A percentile compares a stretch with the other conserved stretches of the same genome.
Evolutionary conservation across 2,797 vertebrate genomes (phyloP).

Genomic region (Silurus aristotelis): DNA sequence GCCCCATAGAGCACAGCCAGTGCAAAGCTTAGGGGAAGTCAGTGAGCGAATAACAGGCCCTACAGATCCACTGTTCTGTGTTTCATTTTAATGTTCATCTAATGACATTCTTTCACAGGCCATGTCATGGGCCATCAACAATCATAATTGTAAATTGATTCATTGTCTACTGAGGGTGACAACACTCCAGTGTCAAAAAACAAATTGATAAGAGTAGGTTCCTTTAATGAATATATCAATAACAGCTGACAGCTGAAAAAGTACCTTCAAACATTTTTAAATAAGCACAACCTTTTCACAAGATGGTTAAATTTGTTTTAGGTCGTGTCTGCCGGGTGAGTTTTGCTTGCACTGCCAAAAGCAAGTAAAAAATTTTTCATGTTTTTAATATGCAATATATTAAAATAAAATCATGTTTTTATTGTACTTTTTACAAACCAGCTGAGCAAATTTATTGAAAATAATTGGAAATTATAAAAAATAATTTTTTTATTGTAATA

Average conservation of each 20-base stretch:
- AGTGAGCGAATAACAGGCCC: slow-evolving; percentile 50
- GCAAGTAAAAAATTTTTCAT: slow-evolving; percentile 49
- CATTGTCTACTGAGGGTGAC: slow-evolving; percentile 82
- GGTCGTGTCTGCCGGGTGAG: slow-evolving; percentile 56
- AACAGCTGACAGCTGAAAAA: slow-evolving; percentile 83
- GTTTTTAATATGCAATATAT: slow-evolving; percentile 26
- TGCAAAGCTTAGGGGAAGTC: slow-evolving; percentile 31
- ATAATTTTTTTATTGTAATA: neutral
- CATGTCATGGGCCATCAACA: slow-evolving; percentile 86
- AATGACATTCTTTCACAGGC: slow-evolving; percentile 82
- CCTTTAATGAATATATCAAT: slow-evolving; percentile 86
- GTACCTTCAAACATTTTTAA: slow-evolving; percentile 75
- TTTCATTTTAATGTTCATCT: slow-evolving; percentile 86
- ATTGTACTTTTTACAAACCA: slow-evolving; percentile 17
- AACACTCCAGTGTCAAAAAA: slow-evolving; percentile 77
- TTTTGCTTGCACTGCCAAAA: slow-evolving; percentile 54
- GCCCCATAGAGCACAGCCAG: slow-evolving; percentile 67
- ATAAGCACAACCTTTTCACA: slow-evolving; percentile 75
- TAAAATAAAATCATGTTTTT: neutral
- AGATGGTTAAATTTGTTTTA: slow-evolving; percentile 74
- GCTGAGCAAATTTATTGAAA: neutral
- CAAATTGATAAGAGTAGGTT: slow-evolving; percentile 74
- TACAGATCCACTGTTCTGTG: slow-evolving; percentile 72
- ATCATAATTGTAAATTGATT: slow-evolving; percentile 88
- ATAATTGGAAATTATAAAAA: too few relatives aligned